These are phyloP conservation scores for Caenorhabditis parvicauda DNA, from an alignment of 2,888 invertebrate genomes.

Conservation along the genomic window DNA sequence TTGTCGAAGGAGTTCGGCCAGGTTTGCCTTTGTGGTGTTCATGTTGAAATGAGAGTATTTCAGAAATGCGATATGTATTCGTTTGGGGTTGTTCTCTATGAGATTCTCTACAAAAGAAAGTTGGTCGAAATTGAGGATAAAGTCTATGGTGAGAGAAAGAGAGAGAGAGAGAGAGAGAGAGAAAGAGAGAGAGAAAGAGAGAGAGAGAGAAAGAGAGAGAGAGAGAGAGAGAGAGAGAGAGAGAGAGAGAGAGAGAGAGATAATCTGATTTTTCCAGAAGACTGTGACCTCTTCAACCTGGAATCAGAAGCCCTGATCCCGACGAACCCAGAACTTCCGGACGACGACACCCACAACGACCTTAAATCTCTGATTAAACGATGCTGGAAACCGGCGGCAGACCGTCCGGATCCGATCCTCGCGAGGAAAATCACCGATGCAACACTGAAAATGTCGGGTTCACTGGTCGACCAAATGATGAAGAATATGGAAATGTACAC, in stretches of 20 bases:
- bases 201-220: neutral
- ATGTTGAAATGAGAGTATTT: neutral
- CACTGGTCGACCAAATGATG: constrained; percentile 58
- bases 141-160: constrained; percentile 11
- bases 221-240: neutral
- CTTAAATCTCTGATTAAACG: neutral
- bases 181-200: neutral
- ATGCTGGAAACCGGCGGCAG: constrained; percentile 4
- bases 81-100: constrained; percentile 56
- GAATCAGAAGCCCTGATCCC: neutral
- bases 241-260: neutral
- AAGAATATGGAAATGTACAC: constrained; percentile 53
- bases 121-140: constrained; percentile 33
- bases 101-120: constrained; percentile 40
- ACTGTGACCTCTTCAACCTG: neutral
- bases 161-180: too few relatives aligned
- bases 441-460: constrained; percentile 58
- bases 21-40: too few relatives aligned
- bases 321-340: constrained; percentile 1
- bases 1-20: too few relatives aligned
- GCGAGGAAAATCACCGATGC: constrained; percentile 58
- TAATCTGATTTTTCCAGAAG: neutral
- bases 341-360: constrained; percentile 23
- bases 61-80: constrained; percentile 49
- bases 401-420: constrained; percentile 46